Evolutionary conservation across 1,140 invertebrate genomes (phyloP), one percentile per base, ranked within the genome.

Genomic region (Pseudomyrmex cubaensis): DNA sequence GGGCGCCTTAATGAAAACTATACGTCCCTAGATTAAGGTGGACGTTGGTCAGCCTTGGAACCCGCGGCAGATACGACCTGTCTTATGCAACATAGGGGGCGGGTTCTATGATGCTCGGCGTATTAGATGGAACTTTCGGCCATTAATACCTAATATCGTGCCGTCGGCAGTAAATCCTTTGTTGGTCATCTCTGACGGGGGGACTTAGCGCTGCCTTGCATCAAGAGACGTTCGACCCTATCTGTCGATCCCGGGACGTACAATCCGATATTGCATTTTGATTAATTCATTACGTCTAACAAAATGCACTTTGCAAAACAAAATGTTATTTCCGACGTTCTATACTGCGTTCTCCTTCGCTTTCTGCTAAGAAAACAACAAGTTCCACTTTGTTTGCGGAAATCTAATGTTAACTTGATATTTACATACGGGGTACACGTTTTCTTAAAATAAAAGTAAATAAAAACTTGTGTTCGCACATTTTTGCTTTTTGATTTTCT

Each of bases 131-230:
- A 93, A 93, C 90, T 93, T 93, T 90, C 82, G 87, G 89, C 92
- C 91, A 93, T 93, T 93, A 93, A 93, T 93, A 93, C 90, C 92
- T 93, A 93, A 93, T 93, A 93, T 93, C 90, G 84, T 88, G 87
- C 80, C 72, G 77, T 84, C 89, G 77, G 75, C 84, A 82, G 88
- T 92, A 93, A 91, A 93, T 93, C 93, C 93, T 93, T 93, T 93
- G 92, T 93, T 92, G 91, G 92, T 91, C 91, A 92, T 93, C 92
- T 92, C 91, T 87, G 86, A 78, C 80, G 77, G 85, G 85, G 5
- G 90, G 90, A 90, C 92, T 92, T 92, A 92, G 86, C 89, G 88
- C 35, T 35, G 35, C 90, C 91, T 91, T 88, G 80, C 83, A 86
- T 86, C 87, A 90, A 86, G 86, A 69, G 72, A 72, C 75, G 77